Evolutionary conservation across 2,888 invertebrate genomes (phyloP), one percentile per base, ranked within the genome.

Genomic region (Dolichopus griseipennis): DNA sequence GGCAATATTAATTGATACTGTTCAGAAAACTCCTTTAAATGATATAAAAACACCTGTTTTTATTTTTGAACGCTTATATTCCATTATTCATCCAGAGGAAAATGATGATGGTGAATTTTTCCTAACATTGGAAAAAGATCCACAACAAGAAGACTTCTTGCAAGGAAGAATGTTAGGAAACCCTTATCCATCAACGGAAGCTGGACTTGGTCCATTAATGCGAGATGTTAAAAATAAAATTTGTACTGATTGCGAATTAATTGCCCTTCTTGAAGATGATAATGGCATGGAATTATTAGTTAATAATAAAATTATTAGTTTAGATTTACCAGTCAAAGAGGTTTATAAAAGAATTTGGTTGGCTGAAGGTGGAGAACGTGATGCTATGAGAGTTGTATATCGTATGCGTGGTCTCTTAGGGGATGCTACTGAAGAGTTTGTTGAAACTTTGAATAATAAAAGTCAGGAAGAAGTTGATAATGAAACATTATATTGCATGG

Each of bases 191-290:
- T 95, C 94, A 43, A 85, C 89, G 41, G 98, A 98, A 78, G 89
- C 92, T 0, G 97, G 97, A 9, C 86, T 99, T 75, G 98, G 98
- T 0, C 98, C 98, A 0, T 83, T 97, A 15, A 98, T 99, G 98
- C 86, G 98, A 61, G 97, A 99, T 79, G 94, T 99, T 12, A 99
- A 99, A 83, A 98, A 99, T 82, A 98, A 98, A 83, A 98, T 98
- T 73, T 96, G 95, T 78, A 93, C 92, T 65, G 98, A 99, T 82
- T 98, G 98, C 81, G 98, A 99, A 79, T 84, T 99, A 70, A 95
- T 99, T n/a, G 97, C 98, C 0, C 82, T 99, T 34, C 82, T 98
- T 0, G 98, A 99, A 78, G 98, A 99, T 80, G 99, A 98, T 81
- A 97, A 95, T 77, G 97, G 97, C 68, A 98, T 98, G 97, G 97